Evolutionary conservation across 2,113 vertebrate genomes (phyloP).

Genomic region (Colius striatus): DNA sequence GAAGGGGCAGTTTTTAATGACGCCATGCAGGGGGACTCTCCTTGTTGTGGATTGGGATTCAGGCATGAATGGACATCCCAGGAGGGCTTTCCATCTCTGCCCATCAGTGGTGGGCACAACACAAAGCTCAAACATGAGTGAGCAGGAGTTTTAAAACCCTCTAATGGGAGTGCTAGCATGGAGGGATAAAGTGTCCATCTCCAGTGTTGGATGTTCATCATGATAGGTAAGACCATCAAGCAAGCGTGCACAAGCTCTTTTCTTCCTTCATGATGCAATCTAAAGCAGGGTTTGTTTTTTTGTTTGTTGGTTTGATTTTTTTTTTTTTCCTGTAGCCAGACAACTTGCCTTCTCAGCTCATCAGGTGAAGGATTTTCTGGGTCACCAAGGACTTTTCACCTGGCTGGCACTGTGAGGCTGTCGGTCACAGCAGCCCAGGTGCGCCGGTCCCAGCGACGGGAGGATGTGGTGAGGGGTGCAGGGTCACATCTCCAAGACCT

Average conservation of each 20-base stretch:
- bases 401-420: not conserved
- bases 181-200: not conserved
- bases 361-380: constrained; percentile 32
- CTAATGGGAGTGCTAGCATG: not conserved
- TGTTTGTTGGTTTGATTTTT: not conserved
- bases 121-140: not conserved
- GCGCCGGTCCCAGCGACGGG: not conserved
- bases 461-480: not conserved
- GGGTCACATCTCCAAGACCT: not conserved
- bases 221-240: not conserved
- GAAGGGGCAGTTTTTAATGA: not conserved
- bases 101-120: not conserved
- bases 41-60: not conserved
- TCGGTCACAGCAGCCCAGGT: not conserved
- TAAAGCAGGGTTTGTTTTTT: not conserved
- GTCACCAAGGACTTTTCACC: not conserved
- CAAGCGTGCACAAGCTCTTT: not conserved
- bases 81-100: not conserved
- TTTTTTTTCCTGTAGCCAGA: not conserved
- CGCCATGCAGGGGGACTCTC: not conserved
- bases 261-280: not conserved
- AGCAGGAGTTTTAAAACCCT: not conserved
- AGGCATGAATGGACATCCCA: too few relatives aligned
- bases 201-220: not conserved
- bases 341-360: not conserved